Base-by-base conservation (phyloP, 2,113 vertebrate species). In the Mixornis gularis region DNA sequence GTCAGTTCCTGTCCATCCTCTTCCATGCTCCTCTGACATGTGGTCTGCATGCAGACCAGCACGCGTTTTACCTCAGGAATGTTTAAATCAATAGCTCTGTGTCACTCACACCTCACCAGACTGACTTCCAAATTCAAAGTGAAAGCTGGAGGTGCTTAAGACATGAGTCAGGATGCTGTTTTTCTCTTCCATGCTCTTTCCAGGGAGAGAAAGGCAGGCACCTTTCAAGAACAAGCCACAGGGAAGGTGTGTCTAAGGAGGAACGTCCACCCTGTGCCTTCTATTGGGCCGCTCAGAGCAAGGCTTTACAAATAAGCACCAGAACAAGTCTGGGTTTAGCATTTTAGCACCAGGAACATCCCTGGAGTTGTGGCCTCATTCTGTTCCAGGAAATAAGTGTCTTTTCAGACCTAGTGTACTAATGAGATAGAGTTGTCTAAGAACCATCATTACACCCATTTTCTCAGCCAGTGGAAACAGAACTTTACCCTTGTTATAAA, bases 211-310 rank as follows among this genome's bases (percentile, higher is more conserved):
- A 85, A 44, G 41, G 36, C 46, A 86, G 30, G n/a, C 16, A 17
- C 6, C 22, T 77, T 56, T 25, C 68, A 44, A 53, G 68, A 88
- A 46, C 9, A 68, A 68, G 6, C 7, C 48, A 52, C 3, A 63
- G 62, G 26, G 66, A 70, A 70, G 26, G 21, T 7, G 1, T 26
- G n/a, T 43, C 29, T 20, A 20, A 19, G 41, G 24, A 41, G 16
- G 38, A 53, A 65, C 7, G 5, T 20, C 30, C 0, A 1, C 5
- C 27, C 29, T 40, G 20, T 40, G 20, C 30, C 13, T 87, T 21
- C 16, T 1, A 10, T 43, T 2, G 0, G 25, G 30, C 13, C 27
- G 16, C 38, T 29, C 1, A 0, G 24, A 24, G 26, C n/a, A 71
- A 55, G 32, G 8, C 68, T 86, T 82, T 59, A 69, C 55, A 79